Evolutionary conservation across 2,888 invertebrate genomes (phyloP).

Genomic region (Baronia brevicornis): DNA sequence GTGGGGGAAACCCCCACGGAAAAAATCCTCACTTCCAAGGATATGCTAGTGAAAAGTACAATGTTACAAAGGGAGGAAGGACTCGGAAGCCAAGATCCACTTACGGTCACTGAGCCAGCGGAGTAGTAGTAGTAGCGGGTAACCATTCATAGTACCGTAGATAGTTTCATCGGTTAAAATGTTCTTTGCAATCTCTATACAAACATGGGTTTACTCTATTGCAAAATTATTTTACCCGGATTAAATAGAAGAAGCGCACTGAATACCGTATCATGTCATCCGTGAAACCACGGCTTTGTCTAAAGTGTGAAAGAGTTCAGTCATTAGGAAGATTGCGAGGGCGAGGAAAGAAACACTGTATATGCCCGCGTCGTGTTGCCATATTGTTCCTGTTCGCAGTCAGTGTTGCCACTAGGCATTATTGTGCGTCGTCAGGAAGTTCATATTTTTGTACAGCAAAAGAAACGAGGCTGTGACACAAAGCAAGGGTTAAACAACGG

Average conservation of each 20-base stretch:
- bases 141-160: no score
- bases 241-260: conserved; percentile 53
- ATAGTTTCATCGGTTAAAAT: no score
- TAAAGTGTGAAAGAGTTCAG: conserved; percentile 71
- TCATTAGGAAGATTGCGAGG: conserved; percentile 76
- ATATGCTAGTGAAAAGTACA: no score
- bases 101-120: no score
- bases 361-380: conserved; percentile 38
- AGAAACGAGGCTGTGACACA: conserved; percentile 46
- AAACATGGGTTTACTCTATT: conserved; percentile 13
- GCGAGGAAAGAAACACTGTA: conserved; percentile 59
- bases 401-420: conserved; percentile 44
- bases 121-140: no score
- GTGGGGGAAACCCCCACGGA: no score
- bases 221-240: conserved; percentile 38
- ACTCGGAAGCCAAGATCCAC: no score
- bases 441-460: conserved; percentile 44
- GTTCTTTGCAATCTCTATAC: no score
- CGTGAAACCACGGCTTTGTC: conserved; percentile 69
- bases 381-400: conserved; percentile 51
- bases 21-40: no score
- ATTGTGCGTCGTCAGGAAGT: conserved; percentile 52
- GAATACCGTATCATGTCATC: conserved; percentile 67
- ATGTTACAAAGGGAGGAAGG: no score
- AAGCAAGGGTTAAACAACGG: conserved; percentile 50